A percentile compares a stretch with the other conserved stretches of the same genome.
Conservation (phyloP, 2,888 invertebrate genomes). For the Phortica okadai region DNA sequence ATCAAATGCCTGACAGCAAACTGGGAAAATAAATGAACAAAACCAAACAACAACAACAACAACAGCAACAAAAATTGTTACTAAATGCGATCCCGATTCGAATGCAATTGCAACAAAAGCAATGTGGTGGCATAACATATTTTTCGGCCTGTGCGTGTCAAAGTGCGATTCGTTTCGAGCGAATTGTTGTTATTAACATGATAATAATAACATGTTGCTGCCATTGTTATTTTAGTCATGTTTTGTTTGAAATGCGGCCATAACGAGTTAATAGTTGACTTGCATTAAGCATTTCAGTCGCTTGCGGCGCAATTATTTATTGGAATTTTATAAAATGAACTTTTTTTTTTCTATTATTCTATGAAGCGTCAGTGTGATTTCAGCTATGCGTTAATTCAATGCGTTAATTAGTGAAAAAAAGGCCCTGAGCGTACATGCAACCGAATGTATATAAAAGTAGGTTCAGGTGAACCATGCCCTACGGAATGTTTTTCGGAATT, state of each 20-base stretch:
- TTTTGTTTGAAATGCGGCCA: conserved; percentile 9
- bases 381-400: neutral
- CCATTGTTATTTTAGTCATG: conserved; percentile 1
- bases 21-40: too few relatives aligned
- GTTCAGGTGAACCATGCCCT: neutral
- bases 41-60: neutral
- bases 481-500: neutral
- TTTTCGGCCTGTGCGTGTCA: conserved; percentile 24
- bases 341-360: neutral
- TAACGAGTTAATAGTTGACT: neutral
- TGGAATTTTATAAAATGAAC: conserved; percentile 3
- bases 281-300: neutral
- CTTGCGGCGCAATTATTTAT: conserved; percentile 5
- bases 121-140: neutral
- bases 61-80: neutral
- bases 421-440: neutral
- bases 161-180: conserved; percentile 45
- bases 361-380: neutral
- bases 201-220: conserved; percentile 49
- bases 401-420: conserved; percentile 4
- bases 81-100: neutral
- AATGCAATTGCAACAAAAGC: conserved; percentile 9
- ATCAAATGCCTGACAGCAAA: too few relatives aligned
- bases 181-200: conserved; percentile 59
- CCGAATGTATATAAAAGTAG: neutral